Evolutionary conservation across 2,888 invertebrate genomes (phyloP).

Genomic region (Sesia apiformis): DNA sequence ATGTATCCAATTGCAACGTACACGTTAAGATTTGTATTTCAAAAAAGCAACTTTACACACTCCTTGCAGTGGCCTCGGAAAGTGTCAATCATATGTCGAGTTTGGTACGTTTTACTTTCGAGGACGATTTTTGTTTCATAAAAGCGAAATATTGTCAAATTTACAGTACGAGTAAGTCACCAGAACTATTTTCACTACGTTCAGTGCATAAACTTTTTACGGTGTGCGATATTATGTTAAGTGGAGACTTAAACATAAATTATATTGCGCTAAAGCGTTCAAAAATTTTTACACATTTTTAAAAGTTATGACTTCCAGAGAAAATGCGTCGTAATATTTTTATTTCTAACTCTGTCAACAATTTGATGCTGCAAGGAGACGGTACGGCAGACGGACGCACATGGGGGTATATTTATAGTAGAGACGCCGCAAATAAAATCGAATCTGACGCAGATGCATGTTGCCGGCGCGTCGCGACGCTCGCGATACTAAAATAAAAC

Average conservation of each 20-base stretch:
- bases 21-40: not conserved
- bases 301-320: too few relatives aligned
- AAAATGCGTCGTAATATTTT: not conserved
- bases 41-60: not conserved
- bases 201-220: too few relatives aligned
- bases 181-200: too few relatives aligned
- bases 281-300: too few relatives aligned
- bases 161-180: too few relatives aligned
- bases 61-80: not conserved
- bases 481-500: slow-evolving; percentile 1
- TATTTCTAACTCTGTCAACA: not conserved
- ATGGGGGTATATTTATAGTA: slow-evolving; percentile 49
- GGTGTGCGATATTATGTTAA: too few relatives aligned
- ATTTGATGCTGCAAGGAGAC: slow-evolving; percentile 27
- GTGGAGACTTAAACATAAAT: too few relatives aligned
- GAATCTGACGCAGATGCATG: slow-evolving; percentile 34
- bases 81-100: not conserved
- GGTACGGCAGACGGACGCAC: slow-evolving; percentile 42
- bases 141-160: too few relatives aligned
- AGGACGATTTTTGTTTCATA: too few relatives aligned
- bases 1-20: not conserved
- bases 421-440: slow-evolving; percentile 50
- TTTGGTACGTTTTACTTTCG: not conserved
- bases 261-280: too few relatives aligned
- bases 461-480: slow-evolving; percentile 11